phyloP scores from a whole-genome alignment of 2,888 invertebrate species.

The Catocala sponsa region DNA sequence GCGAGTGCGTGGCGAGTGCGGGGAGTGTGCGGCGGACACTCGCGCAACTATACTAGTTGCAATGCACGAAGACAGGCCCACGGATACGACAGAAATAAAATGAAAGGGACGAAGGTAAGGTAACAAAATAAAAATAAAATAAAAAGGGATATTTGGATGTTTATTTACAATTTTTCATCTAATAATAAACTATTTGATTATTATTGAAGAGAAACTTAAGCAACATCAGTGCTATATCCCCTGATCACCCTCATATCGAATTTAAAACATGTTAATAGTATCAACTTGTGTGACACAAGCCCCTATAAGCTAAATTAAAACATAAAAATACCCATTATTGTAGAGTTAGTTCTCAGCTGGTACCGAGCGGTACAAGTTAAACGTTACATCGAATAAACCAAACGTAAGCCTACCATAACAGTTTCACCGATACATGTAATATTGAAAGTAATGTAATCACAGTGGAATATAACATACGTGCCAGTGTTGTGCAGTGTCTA shows the following conservation, averaged over 20 bases:
- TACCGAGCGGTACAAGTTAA: constrained; percentile 68
- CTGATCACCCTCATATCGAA: constrained; percentile 79
- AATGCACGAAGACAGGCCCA: constrained; percentile 66
- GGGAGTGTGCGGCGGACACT: constrained; percentile 6
- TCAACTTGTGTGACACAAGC: constrained; percentile 73
- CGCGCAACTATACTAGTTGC: constrained; percentile 57
- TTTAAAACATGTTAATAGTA: constrained; percentile 81
- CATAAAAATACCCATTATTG: constrained; percentile 81
- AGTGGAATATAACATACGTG: constrained; percentile 56
- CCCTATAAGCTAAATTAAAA: constrained; percentile 76
- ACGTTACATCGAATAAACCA: constrained; percentile 55
- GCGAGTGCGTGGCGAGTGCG: not conserved
- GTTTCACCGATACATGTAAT: constrained; percentile 65
- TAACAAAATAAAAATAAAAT: constrained; percentile 81
- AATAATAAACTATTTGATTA: constrained; percentile 85
- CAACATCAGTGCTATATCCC: constrained; percentile 80
- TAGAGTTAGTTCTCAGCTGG: constrained; percentile 72
- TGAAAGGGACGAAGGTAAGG: constrained; percentile 47
- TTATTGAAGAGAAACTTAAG: constrained; percentile 81
- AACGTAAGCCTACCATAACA: constrained; percentile 54
- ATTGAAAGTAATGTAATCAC: constrained; percentile 63
- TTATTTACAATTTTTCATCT: constrained; percentile 86
- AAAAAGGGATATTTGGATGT: constrained; percentile 86
- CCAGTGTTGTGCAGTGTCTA: too few species aligned
- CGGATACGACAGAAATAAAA: constrained; percentile 45